phyloP scores from a whole-genome alignment of 2,797 vertebrate genomes.

The Amniataba percoides region DNA sequence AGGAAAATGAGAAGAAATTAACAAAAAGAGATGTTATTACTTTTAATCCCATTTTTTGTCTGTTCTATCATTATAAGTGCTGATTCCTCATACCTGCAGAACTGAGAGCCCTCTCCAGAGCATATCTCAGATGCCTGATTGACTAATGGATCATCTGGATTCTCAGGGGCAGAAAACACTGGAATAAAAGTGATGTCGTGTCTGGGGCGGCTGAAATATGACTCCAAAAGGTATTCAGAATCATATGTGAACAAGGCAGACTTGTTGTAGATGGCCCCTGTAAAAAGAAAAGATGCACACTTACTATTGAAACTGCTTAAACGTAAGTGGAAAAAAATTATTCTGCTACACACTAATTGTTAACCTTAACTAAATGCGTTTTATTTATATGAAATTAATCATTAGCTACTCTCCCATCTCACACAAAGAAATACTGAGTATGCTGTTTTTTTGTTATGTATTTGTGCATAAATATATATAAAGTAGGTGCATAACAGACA shows the following conservation, averaged over 20 bases:
- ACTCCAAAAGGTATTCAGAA: constrained; percentile 82
- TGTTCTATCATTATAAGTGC: background rate
- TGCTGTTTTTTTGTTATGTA: background rate
- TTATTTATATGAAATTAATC: background rate
- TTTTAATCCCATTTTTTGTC: too few species aligned
- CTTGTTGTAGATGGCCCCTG: constrained; percentile 88
- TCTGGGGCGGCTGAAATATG: constrained; percentile 83
- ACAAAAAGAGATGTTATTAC: background rate
- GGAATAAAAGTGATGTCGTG: constrained; percentile 89
- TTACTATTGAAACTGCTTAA: background rate
- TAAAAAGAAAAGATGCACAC: background rate
- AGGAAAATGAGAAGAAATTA: constrained; percentile 8
- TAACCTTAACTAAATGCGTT: background rate
- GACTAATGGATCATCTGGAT: constrained; percentile 78
- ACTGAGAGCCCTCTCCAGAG: constrained; percentile 78
- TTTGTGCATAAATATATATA: background rate
- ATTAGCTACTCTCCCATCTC: background rate
- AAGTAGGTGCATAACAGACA: background rate
- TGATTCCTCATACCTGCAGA: constrained; percentile 78
- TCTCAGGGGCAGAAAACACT: constrained; percentile 79
- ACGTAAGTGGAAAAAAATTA: background rate
- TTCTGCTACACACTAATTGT: background rate
- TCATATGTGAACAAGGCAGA: constrained; percentile 95
- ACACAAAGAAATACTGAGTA: background rate
- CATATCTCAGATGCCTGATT: constrained; percentile 77